These are phyloP conservation scores for Gerris lacustris DNA, from an alignment of 2,888 invertebrate species.

Conservation along the genomic window DNA sequence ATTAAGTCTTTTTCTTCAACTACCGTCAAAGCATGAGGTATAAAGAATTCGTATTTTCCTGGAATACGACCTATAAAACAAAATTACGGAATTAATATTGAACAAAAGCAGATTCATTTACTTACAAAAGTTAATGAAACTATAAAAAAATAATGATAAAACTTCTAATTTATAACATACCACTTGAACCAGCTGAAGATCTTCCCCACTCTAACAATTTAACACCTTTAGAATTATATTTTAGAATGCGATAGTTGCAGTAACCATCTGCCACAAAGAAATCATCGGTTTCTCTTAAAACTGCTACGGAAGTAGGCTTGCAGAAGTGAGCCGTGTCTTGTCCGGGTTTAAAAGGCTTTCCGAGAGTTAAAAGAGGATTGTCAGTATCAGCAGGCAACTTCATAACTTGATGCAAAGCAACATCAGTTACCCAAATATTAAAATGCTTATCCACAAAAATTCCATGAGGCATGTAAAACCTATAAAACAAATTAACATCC, in stretches of 20 bases:
- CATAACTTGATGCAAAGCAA: conserved; percentile 90
- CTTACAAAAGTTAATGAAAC: not conserved
- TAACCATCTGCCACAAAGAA: conserved; percentile 95
- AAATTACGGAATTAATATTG: not conserved
- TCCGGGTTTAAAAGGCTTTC: conserved; percentile 74
- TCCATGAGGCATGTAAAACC: conserved; percentile 92
- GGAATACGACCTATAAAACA: conserved; percentile 36
- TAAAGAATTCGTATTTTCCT: conserved; percentile 39
- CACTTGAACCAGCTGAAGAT: conserved; percentile 24
- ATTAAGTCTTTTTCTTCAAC: conserved; percentile 73
- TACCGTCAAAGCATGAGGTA: conserved; percentile 82
- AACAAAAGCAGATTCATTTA: not conserved
- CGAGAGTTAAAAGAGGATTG: conserved; percentile 61
- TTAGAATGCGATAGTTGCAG: conserved; percentile 69
- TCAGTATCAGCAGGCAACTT: conserved; percentile 63
- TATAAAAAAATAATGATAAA: no score
- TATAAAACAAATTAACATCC: conserved; percentile 11
- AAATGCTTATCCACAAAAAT: conserved; percentile 75
- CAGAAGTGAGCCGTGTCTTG: conserved; percentile 69
- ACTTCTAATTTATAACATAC: conserved; percentile 35
- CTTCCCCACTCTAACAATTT: conserved; percentile 25
- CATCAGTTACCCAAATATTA: conserved; percentile 91
- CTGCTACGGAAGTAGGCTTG: conserved; percentile 87
- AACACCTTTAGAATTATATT: conserved; percentile 60
- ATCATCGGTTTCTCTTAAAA: conserved; percentile 68